Evolutionary conservation across 2,888 invertebrate species (phyloP), one percentile per base, ranked within the genome.

Genomic region (Protophormia terraenovae): DNA sequence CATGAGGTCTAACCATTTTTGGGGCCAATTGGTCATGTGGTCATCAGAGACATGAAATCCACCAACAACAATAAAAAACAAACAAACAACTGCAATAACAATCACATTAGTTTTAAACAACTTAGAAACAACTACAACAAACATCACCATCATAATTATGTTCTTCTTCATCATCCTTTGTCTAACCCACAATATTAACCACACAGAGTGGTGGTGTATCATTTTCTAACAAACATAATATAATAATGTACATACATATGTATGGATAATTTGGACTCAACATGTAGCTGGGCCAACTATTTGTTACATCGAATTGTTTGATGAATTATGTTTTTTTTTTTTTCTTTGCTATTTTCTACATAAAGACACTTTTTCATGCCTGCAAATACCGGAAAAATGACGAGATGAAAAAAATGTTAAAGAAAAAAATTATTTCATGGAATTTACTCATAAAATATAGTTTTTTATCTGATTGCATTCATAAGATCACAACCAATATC

Each of bases 1-100:
- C 60, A 80, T 35, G 32, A 81, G 58, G 77, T 73, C 62, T 81
- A 55, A 38, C 22, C 45, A 84, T 77, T 84, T 81, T 77, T 81
- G 84, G 60, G 84, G 84, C 62, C 84, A 84, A 79, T 75, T 84
- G 84, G 84, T 84, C 79, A 79, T 79, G 60, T 86, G 86, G 79
- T 76, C 83, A 83, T 76, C 83, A 83, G 66, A 60, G 72, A 80
- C 73, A 82, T 71, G 67, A 69, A 55, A 73, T 53, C 66, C 53
- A 66, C 45, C 76, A 77, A 58, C 19, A 81, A 66, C 50, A 77
- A 64, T 55, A 78, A 64, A 24, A 62, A 67, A 32, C 58, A 32
- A 58, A 67, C 47, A n/a, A 50, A 76, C 29, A 55, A 77, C 32
- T 22, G 47, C 72, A 47, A 50, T 67, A 78, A 60, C 58, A 66